Base-by-base conservation (phyloP, 2,888 invertebrate species). In the Troides helena region DNA sequence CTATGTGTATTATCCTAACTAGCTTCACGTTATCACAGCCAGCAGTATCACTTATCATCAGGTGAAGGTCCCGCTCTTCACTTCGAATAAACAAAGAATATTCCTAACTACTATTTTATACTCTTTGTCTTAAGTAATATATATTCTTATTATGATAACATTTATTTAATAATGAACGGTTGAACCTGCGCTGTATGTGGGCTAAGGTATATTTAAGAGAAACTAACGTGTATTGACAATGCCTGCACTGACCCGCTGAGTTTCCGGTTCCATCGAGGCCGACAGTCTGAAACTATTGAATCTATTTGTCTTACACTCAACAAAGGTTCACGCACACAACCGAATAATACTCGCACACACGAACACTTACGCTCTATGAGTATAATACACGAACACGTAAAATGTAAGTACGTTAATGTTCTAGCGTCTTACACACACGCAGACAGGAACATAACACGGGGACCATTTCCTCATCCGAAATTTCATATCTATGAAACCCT, bases 231-330 rank as follows among this genome's bases (percentile, higher is more conserved):
- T 23, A 39, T 25, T 58, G 43, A 56, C 60, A 69, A 18, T 43
- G 21, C 39, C 56, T 74, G 76, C 74, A 73, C 74, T 77, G 80
- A 81, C 82, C 83, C 84, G 79, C 79, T 78, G 78, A 79, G 85
- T 87, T 86, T 85, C 85, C 85, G 83, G 75, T 66, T 76, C 79
- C 79, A 81, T 84, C 82, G 82, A 81, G 77, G 77, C 79, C 85
- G 84, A 87, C 85, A 81, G 83, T 80, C 83, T 84, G 81, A 78
- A 79, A 80, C 82, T 80, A 83, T 85, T 81, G 83, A 84, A 81
- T 80, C 85, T 82, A 87, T 89, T 89, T 87, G 82, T 87, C 86
- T 85, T 82, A 60, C n/a, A 12, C 43, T 62, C 39, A 6, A 57
- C 62, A 70, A 62, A 65, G 65, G 61, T 75, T 72, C 23, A 1